Conservation (phyloP, 2,797 vertebrate species). For the Gambelia wislizenii region DNA sequence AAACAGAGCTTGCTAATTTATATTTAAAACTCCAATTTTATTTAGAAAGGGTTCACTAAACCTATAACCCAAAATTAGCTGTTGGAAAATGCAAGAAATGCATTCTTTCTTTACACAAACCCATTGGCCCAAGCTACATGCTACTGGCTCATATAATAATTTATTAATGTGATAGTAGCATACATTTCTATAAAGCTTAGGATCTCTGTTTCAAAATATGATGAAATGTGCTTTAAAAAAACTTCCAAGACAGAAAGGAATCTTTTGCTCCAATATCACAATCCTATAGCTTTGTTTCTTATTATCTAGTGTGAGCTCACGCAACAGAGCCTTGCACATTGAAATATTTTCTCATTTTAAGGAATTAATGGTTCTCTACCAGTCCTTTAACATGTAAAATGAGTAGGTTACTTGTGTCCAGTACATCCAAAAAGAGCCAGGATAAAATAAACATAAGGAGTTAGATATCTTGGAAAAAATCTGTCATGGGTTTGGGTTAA, state of each 20-base stretch:
- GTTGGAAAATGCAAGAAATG: slow-evolving; percentile 8
- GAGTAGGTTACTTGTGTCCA: slow-evolving; percentile 99
- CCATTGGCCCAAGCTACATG: slow-evolving; percentile 62
- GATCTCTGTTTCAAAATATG: slow-evolving; percentile 72
- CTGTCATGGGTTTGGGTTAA: slow-evolving; percentile 99
- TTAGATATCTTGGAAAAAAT: slow-evolving; percentile 99
- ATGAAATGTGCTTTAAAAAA: slow-evolving; percentile 69
- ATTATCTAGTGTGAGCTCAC: slow-evolving; percentile 80
- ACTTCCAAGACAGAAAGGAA: slow-evolving; percentile 59
- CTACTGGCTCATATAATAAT: slow-evolving; percentile 56
- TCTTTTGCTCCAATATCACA: slow-evolving; percentile 79
- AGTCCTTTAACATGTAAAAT: slow-evolving; percentile 93
- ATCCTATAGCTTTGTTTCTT: slow-evolving; percentile 77
- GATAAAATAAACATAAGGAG: slow-evolving; percentile 99
- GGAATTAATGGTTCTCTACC: slow-evolving; percentile 87
- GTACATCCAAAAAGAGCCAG: slow-evolving; percentile 99
- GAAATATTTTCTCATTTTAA: slow-evolving; percentile 87
- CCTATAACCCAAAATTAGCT: slow-evolving; percentile 32
- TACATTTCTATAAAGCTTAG: slow-evolving; percentile 66
- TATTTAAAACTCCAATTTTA: slow-evolving; percentile 42
- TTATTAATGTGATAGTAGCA: slow-evolving; percentile 70
- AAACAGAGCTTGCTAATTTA: slow-evolving; percentile 23
- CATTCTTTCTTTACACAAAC: slow-evolving; percentile 56
- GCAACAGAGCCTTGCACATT: slow-evolving; percentile 78
- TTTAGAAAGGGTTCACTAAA: slow-evolving; percentile 32